Conservation (phyloP, 2,888 invertebrate species). For the Caradrina kadenii region DNA sequence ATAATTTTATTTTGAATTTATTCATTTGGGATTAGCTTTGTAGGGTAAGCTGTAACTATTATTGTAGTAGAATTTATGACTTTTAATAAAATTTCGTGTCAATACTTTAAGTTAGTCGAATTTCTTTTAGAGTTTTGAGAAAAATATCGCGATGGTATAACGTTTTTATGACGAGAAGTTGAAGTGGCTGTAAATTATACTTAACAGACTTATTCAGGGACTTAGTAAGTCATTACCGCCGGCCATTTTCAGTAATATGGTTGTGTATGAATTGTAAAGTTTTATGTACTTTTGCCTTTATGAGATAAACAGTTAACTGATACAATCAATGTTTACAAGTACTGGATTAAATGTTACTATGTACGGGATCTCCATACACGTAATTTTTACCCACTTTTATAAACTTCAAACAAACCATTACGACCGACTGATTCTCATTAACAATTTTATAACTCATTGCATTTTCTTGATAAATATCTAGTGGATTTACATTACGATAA, state of each 20-base stretch:
- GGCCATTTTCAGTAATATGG: constrained; percentile 32
- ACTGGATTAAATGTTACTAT: not conserved
- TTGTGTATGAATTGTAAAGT: constrained; percentile 36
- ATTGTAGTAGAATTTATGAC: constrained; percentile 51
- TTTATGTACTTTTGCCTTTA: constrained; percentile 40
- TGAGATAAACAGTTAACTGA: not conserved
- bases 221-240: constrained; percentile 54
- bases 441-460: not conserved
- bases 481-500: not conserved
- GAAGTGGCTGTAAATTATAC: constrained; percentile 50
- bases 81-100: constrained; percentile 42
- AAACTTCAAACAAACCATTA: not conserved
- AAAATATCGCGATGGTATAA: constrained; percentile 50
- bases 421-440: not conserved
- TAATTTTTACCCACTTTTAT: not conserved
- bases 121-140: constrained; percentile 23
- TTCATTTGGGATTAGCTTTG: constrained; percentile 57
- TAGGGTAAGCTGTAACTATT: constrained; percentile 51
- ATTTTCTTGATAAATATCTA: not conserved
- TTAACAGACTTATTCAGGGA: constrained; percentile 53
- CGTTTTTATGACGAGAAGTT: constrained; percentile 53
- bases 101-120: constrained; percentile 22
- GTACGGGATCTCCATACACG: not conserved
- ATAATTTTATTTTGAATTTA: constrained; percentile 67
- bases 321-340: constrained; percentile 7